Conservation (phyloP, 1,140 invertebrate genomes). For the Drosophila ficusphila region DNA sequence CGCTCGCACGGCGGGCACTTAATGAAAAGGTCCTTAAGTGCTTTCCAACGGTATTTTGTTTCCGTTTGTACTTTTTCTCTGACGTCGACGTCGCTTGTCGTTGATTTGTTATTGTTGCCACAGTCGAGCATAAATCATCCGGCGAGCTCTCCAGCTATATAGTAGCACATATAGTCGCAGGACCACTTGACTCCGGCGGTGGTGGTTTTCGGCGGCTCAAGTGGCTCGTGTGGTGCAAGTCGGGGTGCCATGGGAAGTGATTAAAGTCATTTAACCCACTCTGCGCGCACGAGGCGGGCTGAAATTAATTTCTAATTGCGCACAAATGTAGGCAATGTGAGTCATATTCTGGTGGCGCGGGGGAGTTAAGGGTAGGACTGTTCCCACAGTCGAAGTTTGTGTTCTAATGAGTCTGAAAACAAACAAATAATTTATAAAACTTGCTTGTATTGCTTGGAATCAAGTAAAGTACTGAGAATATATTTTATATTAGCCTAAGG, state of each 20-base stretch:
- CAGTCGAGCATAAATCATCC: constrained; percentile 74
- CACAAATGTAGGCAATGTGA: constrained; percentile 69
- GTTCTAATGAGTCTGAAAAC: not conserved
- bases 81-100: constrained; percentile 57
- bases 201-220: not conserved
- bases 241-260: constrained; percentile 70
- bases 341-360: not conserved
- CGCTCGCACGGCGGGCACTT: constrained; percentile 53
- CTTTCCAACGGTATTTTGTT: constrained; percentile 83
- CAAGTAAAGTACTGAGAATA: too few species aligned
- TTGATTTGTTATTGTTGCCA: constrained; percentile 82
- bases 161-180: not conserved
- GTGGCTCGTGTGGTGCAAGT: constrained; percentile 33
- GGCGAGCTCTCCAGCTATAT: not conserved
- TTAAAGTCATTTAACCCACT: constrained; percentile 83
- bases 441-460: too few species aligned
- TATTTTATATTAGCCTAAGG: too few species aligned
- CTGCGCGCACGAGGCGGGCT: constrained; percentile 43
- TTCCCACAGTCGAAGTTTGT: not conserved
- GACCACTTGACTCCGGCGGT: constrained; percentile 26
- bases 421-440: too few species aligned
- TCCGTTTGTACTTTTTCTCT: constrained; percentile 78
- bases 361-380: not conserved
- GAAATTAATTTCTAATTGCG: constrained; percentile 82
- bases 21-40: constrained; percentile 83